Evolutionary conservation across 1,140 invertebrate species (phyloP).

Genomic region (Drosophila persimilis): DNA sequence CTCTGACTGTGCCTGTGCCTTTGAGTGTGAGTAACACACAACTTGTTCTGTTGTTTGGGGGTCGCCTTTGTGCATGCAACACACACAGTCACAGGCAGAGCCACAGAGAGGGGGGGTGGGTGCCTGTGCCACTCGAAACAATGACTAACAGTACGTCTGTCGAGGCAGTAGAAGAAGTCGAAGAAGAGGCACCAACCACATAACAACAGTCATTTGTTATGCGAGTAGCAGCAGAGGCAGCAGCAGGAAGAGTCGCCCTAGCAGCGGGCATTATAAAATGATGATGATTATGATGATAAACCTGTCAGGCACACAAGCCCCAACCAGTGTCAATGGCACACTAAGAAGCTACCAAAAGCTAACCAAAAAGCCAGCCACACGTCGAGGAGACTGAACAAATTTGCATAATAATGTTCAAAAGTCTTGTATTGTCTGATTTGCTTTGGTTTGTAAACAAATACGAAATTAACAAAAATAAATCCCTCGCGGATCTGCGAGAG

Average conservation of each 20-base stretch:
- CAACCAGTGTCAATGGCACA: slow-evolving; percentile 64
- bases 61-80: slow-evolving; percentile 52
- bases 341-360: slow-evolving; percentile 23
- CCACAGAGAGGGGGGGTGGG: no score
- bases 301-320: slow-evolving; percentile 49
- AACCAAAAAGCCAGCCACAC: slow-evolving; percentile 5
- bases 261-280: slow-evolving; percentile 40
- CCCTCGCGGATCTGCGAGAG: slow-evolving; percentile 6
- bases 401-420: slow-evolving; percentile 69
- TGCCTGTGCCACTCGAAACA: slow-evolving; percentile 15
- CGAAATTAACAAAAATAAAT: slow-evolving; percentile 29
- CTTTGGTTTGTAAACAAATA: slow-evolving; percentile 69
- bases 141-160: slow-evolving; percentile 46
- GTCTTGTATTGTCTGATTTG: slow-evolving; percentile 38
- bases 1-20: not conserved
- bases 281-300: slow-evolving; percentile 69
- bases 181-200: slow-evolving; percentile 33
- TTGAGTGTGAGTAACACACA: slow-evolving; percentile 21
- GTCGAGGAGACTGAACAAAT: slow-evolving; percentile 25
- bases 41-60: slow-evolving; percentile 31
- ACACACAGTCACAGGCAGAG: slow-evolving; percentile 11
- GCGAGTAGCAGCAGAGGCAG: slow-evolving; percentile 1
- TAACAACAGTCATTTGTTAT: slow-evolving; percentile 64
- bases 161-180: slow-evolving; percentile 22
- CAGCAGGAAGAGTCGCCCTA: slow-evolving; percentile 9